phyloP scores from a whole-genome alignment of 2,113 vertebrate genomes.

The Apaloderma vittatum region DNA sequence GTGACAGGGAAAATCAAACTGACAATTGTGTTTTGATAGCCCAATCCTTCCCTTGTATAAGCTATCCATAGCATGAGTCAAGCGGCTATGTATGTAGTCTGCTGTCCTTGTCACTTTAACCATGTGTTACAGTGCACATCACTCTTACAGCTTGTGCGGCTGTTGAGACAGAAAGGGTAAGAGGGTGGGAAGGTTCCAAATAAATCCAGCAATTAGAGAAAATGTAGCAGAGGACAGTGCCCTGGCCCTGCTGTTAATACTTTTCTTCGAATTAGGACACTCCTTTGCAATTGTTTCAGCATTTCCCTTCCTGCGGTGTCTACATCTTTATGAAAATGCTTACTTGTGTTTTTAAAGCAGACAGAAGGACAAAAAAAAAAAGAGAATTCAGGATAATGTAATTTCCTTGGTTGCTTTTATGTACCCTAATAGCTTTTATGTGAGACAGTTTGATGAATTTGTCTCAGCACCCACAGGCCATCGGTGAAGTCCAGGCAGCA shows the following conservation, averaged over 20 bases:
- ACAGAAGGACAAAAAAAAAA: not conserved
- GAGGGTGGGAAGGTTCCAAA: not conserved
- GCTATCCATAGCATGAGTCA: not conserved
- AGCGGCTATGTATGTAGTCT: accelerated
- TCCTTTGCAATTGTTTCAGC: constrained; percentile 12
- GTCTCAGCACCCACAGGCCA: not conserved
- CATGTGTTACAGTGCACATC: not conserved
- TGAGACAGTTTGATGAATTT: not conserved
- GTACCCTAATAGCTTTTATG: not conserved
- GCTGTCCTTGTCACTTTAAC: accelerated
- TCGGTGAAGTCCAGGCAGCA: not conserved
- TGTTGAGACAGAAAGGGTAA: not conserved
- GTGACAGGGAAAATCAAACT: not conserved
- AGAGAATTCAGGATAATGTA: not conserved
- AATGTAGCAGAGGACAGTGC: not conserved
- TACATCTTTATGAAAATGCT: not conserved
- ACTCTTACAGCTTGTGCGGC: not conserved
- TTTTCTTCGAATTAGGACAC: not conserved
- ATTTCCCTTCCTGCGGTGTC: not conserved
- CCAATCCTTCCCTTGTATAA: not conserved
- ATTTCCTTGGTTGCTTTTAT: not conserved
- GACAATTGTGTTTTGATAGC: not conserved
- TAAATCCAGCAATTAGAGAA: not conserved
- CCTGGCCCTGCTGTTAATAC: not conserved
- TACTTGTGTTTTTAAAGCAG: not conserved